These are phyloP conservation scores for Hassar affinis DNA, from an alignment of 2,113 vertebrate species.

Conservation along the genomic window DNA sequence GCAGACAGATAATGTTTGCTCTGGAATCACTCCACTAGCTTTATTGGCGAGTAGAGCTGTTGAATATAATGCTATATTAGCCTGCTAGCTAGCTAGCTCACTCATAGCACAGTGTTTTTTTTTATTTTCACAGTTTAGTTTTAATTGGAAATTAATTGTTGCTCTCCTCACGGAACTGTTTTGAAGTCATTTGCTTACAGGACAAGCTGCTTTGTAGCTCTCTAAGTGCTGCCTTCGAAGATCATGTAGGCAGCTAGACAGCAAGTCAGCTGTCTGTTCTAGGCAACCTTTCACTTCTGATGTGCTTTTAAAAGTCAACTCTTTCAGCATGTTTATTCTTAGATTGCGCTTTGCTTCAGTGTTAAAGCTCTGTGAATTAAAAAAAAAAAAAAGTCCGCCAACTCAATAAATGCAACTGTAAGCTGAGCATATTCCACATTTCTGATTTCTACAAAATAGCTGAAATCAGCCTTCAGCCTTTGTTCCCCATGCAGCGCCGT, in stretches of 20 bases:
- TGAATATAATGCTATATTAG: not conserved
- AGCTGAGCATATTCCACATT: not conserved
- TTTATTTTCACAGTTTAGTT: not conserved
- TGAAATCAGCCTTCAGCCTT: not conserved
- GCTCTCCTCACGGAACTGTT: not conserved
- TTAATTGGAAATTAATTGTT: not conserved
- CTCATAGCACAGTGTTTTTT: not conserved
- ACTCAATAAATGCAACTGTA: conserved; percentile 5
- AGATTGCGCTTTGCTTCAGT: not conserved
- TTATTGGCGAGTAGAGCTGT: not conserved
- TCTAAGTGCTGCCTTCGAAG: not conserved
- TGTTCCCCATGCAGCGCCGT: not conserved
- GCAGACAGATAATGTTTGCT: not conserved
- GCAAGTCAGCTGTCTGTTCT: not conserved
- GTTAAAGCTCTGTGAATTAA: not conserved
- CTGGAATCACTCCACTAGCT: not conserved
- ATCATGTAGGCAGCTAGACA: not conserved
- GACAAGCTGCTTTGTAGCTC: not conserved
- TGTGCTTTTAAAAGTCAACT: conserved; percentile 8
- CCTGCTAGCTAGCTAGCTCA: not conserved
- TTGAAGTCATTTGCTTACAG: not conserved
- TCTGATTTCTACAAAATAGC: not conserved
- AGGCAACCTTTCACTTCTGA: conserved; percentile 1
- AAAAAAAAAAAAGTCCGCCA: not conserved
- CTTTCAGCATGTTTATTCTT: conserved; percentile 7